Evolutionary conservation across 1,140 invertebrate species (phyloP).

Genomic region (Drosophila subobscura): DNA sequence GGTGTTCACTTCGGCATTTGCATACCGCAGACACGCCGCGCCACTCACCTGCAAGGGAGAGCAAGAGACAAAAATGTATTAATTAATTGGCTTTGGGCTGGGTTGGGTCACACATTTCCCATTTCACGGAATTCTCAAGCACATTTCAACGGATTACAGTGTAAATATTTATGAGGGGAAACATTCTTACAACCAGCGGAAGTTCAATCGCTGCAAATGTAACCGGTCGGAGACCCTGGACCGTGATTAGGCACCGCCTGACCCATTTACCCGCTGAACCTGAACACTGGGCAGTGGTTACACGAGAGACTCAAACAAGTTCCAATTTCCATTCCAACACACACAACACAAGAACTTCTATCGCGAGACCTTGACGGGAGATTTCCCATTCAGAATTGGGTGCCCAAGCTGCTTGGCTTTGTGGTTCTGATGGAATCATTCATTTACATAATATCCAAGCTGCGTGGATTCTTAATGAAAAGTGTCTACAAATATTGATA

Average conservation of each 20-base stretch:
- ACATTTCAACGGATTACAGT: constrained; percentile 14
- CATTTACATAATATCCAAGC: no score
- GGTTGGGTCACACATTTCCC: constrained; percentile 13
- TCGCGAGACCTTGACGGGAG: no score
- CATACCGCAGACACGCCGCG: constrained; percentile 13
- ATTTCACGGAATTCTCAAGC: constrained; percentile 12
- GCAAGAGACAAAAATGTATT: constrained; percentile 6
- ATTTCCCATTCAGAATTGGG: no score
- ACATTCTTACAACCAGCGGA: constrained; percentile 28
- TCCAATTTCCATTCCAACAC: constrained; percentile 16
- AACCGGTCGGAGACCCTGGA: constrained; percentile 18
- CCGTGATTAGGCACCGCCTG: constrained; percentile 27
- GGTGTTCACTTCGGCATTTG: constrained; percentile 13
- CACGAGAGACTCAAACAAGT: constrained; percentile 8
- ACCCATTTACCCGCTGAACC: constrained; percentile 33
- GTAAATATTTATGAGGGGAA: constrained; percentile 15
- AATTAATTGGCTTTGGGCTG: not conserved
- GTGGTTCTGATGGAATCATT: no score
- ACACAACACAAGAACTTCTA: no score
- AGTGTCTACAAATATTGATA: no score
- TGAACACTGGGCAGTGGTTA: constrained; percentile 23
- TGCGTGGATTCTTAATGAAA: no score
- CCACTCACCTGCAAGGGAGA: constrained; percentile 54
- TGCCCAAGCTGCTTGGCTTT: no score
- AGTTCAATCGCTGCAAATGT: not conserved